Evolutionary conservation across 2,113 vertebrate genomes (phyloP).

Genomic region (Callochromis pleurospilus): DNA sequence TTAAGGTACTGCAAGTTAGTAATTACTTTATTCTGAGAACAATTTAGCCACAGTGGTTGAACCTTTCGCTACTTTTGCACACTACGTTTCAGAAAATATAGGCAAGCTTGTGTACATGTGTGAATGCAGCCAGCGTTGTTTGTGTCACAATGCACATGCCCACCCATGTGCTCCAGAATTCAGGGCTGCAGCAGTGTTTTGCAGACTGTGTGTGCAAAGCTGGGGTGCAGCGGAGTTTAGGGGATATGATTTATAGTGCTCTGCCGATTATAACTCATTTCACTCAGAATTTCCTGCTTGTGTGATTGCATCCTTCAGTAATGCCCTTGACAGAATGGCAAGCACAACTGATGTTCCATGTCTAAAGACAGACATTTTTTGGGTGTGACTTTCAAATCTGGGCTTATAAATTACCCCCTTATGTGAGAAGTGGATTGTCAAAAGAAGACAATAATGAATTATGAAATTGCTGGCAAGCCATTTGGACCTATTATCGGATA

Average conservation of each 20-base stretch:
- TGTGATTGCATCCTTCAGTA: slow-evolving; percentile 56
- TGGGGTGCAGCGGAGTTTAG: slow-evolving; percentile 28
- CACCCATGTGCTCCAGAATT: background rate
- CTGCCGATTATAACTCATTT: slow-evolving; percentile 64
- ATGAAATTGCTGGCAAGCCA: slow-evolving; percentile 17
- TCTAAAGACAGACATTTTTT: slow-evolving; percentile 60
- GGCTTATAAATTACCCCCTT: slow-evolving; percentile 55
- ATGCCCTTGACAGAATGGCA: slow-evolving; percentile 68
- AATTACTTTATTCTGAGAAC: slow-evolving; percentile 34
- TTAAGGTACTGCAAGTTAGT: slow-evolving; percentile 25
- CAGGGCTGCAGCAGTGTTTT: slow-evolving; percentile 1
- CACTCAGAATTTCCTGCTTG: slow-evolving; percentile 57
- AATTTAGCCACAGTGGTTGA: background rate
- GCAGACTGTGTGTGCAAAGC: background rate
- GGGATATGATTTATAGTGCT: slow-evolving; percentile 53
- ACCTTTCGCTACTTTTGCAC: background rate
- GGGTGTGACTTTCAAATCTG: slow-evolving; percentile 40
- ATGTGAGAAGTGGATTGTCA: slow-evolving; percentile 26
- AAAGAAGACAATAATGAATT: slow-evolving; percentile 33
- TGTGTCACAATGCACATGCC: background rate
- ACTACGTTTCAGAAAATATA: background rate
- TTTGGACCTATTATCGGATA: slow-evolving; percentile 3
- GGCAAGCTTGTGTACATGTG: background rate
- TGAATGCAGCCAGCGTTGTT: background rate
- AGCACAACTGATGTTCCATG: slow-evolving; percentile 57